Evolutionary conservation across 2,888 invertebrate species (phyloP), one percentile per base, ranked within the genome.

Genomic region (Orchestes rusci): DNA sequence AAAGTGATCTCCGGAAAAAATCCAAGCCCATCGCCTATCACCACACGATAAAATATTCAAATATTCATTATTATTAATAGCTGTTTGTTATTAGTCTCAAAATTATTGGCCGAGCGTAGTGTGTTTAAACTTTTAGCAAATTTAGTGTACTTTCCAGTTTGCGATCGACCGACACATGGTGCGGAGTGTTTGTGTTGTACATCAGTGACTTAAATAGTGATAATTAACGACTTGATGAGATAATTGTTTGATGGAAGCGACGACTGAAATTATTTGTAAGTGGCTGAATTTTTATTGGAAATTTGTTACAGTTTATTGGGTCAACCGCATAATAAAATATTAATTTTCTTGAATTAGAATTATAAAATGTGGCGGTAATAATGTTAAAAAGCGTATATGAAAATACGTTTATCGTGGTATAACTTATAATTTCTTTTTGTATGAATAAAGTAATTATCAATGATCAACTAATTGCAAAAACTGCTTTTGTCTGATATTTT

Each of bases 131-230:
- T 45, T 46, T 46, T 42, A 46, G 29, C 38, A 41, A 37, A 41
- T 37, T 46, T 46, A 42, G 42, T 37, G 41, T 39, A 38, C 32
- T 46, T 46, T 46, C 42, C 17, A 32, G 38, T 38, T 46, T 18
- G 30, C 42, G 46, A n/a, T 33, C 19, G 46, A 36, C 16, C 4
- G 33, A 33, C 41, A 43, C 45, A 39, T 38, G 38, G 23, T 38
- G n/a, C 38, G 38, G 38, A 29, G 15, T 29, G 16, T 15, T 12
- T n/a, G n/a, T n/a, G n/a, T n/a, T n/a, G n/a, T n/a, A n/a, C n/a
- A n/a, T n/a, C 29, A 13, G 17, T 27, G 16, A 12, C 13, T 29
- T 15, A 38, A 10, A n/a, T 5, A 38, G 38, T 38, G 38, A 16
- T 38, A 38, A 38, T 29, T 29, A 36, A 12, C n/a, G 36, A 19